Base-by-base conservation (phyloP, 2,113 vertebrate genomes). In the Poecilia latipinna region DNA sequence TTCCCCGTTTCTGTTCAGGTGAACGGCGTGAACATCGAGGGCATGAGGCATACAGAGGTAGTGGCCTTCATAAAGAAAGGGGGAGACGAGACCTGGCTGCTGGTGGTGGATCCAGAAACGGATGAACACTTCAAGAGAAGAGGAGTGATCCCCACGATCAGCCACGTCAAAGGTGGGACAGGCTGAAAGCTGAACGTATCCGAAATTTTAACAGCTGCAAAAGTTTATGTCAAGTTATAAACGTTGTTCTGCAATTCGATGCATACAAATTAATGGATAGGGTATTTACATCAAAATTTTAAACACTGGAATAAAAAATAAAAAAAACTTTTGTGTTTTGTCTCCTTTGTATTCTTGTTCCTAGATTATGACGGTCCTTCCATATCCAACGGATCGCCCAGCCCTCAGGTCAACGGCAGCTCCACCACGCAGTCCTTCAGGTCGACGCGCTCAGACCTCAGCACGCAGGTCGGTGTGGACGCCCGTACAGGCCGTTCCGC, bases 91-190 rank as follows among this genome's bases (percentile, higher is more conserved):
- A 96, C 97, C 15, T 92, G 90, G 92, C 91, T 99, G 3, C 88
- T 99, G 75, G 97, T 99, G 78, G 97, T 99, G 84, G 97, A 99
- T 86, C 96, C 94, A 0, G 96, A 97, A 12, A 96, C 97, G 0
- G 98, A 99, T 0, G 93, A 96, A 4, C 84, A 97, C 86, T 99
- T 99, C 93, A 98, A 96, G 94, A 96, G 95, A 87, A 94, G 95
- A 57, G 96, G 95, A 71, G 82, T 97, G 60, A 90, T 89, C 6
- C 97, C 97, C 11, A 93, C 92, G 0, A 93, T 95, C 83, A 94
- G 93, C 57, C 97, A 98, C 26, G 61, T 94, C 85, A 96, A 92
- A 96, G 97, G 97, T 98, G 86, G 35, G 28, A 70, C 35, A 13
- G 19, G 17, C 19, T 5, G 15, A 67, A 8, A 17, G 22, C 8